Evolutionary conservation across 1,140 invertebrate genomes (phyloP).

Genomic region (Trachymyrmex septentrionalis): DNA sequence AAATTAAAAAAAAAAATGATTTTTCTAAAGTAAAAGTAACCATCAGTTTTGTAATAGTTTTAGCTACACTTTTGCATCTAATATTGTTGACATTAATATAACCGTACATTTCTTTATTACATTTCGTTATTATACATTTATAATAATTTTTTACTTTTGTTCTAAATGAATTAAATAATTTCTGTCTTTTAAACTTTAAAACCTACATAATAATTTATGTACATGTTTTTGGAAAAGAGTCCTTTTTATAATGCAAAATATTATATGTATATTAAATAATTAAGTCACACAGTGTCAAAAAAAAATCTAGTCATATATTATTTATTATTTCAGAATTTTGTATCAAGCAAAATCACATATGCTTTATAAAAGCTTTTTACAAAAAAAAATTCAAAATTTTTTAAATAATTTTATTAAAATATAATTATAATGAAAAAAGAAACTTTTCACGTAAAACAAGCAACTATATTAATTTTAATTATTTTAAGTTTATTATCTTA

Average conservation of each 20-base stretch:
- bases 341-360: background rate
- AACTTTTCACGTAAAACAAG: background rate
- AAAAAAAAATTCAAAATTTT: constrained; percentile 5
- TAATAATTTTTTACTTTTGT: background rate
- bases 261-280: constrained; percentile 6
- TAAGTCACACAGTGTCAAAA: background rate
- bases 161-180: background rate
- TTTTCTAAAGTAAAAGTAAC: background rate
- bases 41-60: background rate
- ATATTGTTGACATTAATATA: background rate
- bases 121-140: background rate
- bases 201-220: background rate
- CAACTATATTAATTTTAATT: too few relatives aligned
- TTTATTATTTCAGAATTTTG: background rate
- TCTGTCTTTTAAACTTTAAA: background rate
- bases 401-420: background rate
- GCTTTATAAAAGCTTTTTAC: background rate
- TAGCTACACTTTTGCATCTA: background rate
- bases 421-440: background rate
- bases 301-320: background rate
- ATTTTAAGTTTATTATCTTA: background rate
- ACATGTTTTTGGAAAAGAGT: background rate
- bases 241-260: background rate
- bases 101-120: background rate
- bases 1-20: background rate